phyloP scores from a whole-genome alignment of 2,888 invertebrate genomes.

The Sarcophaga carnaria region DNA sequence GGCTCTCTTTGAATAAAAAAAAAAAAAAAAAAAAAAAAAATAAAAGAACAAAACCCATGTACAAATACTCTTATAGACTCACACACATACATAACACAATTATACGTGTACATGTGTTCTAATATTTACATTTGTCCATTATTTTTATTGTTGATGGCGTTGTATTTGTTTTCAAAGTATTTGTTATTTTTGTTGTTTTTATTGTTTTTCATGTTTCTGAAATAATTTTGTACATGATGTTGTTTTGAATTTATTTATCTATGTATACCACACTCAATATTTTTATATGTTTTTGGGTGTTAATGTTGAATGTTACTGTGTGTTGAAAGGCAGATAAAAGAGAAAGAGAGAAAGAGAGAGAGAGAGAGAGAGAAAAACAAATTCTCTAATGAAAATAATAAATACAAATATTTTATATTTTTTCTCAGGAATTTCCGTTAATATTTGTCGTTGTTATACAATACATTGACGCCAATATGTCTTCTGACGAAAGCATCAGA shows the following conservation, averaged over 20 bases:
- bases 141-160: conserved; percentile 47
- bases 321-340: no score
- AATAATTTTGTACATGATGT: conserved; percentile 23
- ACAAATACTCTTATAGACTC: no score
- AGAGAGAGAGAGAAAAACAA: no score
- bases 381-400: background rate
- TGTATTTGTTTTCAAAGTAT: conserved; percentile 7
- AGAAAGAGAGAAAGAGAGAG: no score
- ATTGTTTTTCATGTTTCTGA: background rate
- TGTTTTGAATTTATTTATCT: conserved; percentile 32
- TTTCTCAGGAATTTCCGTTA: conserved; percentile 8
- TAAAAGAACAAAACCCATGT: no score
- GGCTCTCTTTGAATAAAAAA: no score
- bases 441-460: background rate
- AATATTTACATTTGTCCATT: conserved; percentile 4
- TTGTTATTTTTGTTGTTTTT: conserved; percentile 30
- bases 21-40: no score
- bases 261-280: background rate
- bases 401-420: conserved; percentile 1
- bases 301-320: no score
- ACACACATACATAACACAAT: no score
- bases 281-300: no score
- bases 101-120: no score
- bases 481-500: background rate
- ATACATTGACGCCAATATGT: conserved; percentile 14